Evolutionary conservation across 2,797 vertebrate genomes (phyloP).

Genomic region (Anisognathus igniventris): DNA sequence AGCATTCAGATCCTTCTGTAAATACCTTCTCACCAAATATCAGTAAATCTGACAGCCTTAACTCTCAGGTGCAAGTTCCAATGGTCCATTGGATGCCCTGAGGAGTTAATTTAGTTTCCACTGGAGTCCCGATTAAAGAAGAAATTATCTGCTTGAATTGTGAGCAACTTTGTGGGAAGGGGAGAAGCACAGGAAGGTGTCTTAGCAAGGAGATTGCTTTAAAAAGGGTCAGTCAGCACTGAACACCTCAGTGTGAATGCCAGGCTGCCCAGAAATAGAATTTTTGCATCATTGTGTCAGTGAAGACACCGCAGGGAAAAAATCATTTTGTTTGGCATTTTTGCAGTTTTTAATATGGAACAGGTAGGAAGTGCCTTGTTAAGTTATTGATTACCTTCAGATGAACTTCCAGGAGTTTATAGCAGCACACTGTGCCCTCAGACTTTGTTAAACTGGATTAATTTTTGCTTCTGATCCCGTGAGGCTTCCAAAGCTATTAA

Average conservation of each 20-base stretch:
- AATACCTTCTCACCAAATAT: not conserved
- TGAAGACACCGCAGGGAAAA: not conserved
- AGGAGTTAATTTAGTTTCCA: constrained; percentile 35
- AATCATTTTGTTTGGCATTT: not conserved
- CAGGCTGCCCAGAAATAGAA: constrained; percentile 20
- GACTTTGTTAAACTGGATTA: not conserved
- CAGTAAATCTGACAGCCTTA: not conserved
- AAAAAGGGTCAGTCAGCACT: not conserved
- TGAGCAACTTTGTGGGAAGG: constrained; percentile 9
- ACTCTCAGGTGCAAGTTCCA: rapidly evolving
- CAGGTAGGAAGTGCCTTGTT: not conserved
- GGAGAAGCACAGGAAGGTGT: constrained; percentile 17
- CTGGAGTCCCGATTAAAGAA: constrained; percentile 42
- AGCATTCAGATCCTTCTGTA: not conserved
- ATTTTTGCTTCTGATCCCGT: not conserved
- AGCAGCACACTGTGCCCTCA: not conserved
- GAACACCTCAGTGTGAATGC: constrained; percentile 33
- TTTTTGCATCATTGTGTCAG: not conserved
- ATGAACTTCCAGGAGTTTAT: not conserved
- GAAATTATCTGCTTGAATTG: constrained; percentile 48
- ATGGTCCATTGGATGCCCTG: not conserved
- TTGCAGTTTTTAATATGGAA: rapidly evolving
- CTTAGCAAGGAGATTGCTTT: constrained; percentile 21
- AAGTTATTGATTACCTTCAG: not conserved
- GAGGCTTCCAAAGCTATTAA: not conserved